Conservation (phyloP, 1,140 invertebrate genomes). For the Phocides pigmalion region DNA sequence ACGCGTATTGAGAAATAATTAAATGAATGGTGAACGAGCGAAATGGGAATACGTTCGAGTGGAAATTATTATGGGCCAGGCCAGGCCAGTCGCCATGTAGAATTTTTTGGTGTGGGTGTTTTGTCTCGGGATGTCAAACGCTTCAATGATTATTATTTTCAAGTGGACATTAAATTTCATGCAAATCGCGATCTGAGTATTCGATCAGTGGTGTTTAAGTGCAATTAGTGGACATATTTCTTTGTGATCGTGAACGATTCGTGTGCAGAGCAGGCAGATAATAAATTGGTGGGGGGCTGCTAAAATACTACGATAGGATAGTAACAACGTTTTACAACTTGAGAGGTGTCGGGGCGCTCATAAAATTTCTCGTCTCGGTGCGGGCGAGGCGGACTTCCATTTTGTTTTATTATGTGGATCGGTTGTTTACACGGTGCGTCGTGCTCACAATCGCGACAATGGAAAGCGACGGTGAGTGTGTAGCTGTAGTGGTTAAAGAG, state of each 20-base stretch:
- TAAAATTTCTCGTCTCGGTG: conserved; percentile 77
- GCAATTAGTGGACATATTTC: conserved; percentile 58
- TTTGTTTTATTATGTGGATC: conserved; percentile 82
- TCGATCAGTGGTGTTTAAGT: conserved; percentile 54
- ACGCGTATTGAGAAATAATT: conserved; percentile 78
- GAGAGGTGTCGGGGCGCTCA: conserved; percentile 66
- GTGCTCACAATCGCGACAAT: conserved; percentile 73
- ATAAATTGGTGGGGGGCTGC: conserved; percentile 80
- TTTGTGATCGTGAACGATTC: conserved; percentile 67
- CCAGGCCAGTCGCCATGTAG: conserved; percentile 81
- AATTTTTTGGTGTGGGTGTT: conserved; percentile 84
- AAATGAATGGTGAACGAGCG: conserved; percentile 82
- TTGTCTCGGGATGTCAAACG: conserved; percentile 82
- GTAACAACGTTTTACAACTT: conserved; percentile 84
- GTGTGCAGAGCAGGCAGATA: conserved; percentile 75
- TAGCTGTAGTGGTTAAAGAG: conserved; percentile 48
- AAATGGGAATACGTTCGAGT: conserved; percentile 80
- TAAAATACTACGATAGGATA: conserved; percentile 84
- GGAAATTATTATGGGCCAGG: conserved; percentile 81
- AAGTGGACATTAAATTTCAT: conserved; percentile 76
- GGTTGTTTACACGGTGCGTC: conserved; percentile 78
- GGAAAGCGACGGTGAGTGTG: conserved; percentile 79
- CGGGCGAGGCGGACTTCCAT: conserved; percentile 77
- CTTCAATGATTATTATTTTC: conserved; percentile 82
- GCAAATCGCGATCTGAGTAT: conserved; percentile 61